Percentiles rank a stretch among this genome's conserved stretches.
Conservation (phyloP, 2,113 vertebrate genomes). For the Oceanodroma tethys region DNA sequence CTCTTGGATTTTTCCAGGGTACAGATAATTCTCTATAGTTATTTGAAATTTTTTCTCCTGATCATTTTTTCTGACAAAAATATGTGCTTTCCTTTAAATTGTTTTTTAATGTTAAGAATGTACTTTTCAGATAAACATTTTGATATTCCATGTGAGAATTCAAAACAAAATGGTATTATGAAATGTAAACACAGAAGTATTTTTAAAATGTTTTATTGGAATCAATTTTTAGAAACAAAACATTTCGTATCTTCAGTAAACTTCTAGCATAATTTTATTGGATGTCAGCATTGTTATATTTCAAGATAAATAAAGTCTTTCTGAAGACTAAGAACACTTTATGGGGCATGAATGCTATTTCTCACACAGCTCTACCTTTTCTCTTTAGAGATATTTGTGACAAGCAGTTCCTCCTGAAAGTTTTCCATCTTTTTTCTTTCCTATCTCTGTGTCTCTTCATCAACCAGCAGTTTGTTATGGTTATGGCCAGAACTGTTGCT, state of each 20-base stretch:
- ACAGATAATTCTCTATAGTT: not conserved
- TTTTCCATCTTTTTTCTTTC: not conserved
- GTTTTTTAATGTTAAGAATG: not conserved
- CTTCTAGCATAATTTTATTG: not conserved
- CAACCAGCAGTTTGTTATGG: not conserved
- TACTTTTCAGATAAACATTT: not conserved
- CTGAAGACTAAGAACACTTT: not conserved
- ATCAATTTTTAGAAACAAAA: conserved; percentile 7
- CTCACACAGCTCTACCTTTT: not conserved
- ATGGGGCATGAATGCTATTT: not conserved
- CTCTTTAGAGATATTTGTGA: not conserved
- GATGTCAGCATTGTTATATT: not conserved
- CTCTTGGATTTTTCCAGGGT: not conserved
- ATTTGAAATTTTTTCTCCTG: not conserved
- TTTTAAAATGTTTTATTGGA: not conserved
- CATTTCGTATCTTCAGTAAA: not conserved
- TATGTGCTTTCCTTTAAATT: not conserved
- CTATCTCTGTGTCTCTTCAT: not conserved
- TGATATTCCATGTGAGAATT: not conserved
- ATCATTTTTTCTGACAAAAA: not conserved
- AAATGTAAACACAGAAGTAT: not conserved
- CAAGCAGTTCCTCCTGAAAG: not conserved
- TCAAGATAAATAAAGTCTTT: not conserved
- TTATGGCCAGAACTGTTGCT: not conserved
- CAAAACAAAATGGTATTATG: not conserved